Evolutionary conservation across 2,113 vertebrate species (phyloP), one percentile per base, ranked within the genome.

Genomic region (Octodon degus): DNA sequence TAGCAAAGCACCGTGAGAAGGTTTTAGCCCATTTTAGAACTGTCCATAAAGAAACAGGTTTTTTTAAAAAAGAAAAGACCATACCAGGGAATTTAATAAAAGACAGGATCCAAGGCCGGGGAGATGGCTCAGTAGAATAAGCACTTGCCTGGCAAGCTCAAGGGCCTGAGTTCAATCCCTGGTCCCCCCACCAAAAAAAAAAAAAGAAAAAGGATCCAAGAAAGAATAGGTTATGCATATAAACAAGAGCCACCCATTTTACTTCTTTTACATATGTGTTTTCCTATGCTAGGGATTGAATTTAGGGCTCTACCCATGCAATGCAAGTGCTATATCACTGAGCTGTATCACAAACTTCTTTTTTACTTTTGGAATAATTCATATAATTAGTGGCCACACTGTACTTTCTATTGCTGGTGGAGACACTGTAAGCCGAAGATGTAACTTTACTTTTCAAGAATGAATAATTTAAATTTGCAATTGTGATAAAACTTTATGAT

Each of bases 401-500:
- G 5, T 87, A 53, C 58, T 86, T 86, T 91, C 40, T 85, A 47
- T 80, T 34, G 93, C 40, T 79, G 12, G 22, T 43, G n/a, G 83
- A 32, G 10, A 53, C 19, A 83, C 60, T 34, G 1, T 77, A 53
- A 81, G 67, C 63, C 74, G 86, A 5, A 93, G 58, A 76, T 79
- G 80, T 14, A 72, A 12, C 13, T 84, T 96, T 88, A 53, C 32
- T 37, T 91, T 95, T 95, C 89, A 1, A 40, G 25, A 86, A 82
- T 76, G 93, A 17, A 67, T 91, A 32, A 63, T 32, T 95, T 79
- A 77, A 94, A 79, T n/a, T 16, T 93, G 50, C 47, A 89, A 3
- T 89, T 95, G 58, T 94, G 60, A 86, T 80, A 67, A 72, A 81
- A 55, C 7, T 77, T 95, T 93, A 84, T 86, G 27, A 72, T 53